Percentiles rank a stretch among this genome's conserved stretches.
Evolutionary conservation across 2,888 invertebrate species (phyloP).

Genomic region (Chromoteleia sp.): DNA sequence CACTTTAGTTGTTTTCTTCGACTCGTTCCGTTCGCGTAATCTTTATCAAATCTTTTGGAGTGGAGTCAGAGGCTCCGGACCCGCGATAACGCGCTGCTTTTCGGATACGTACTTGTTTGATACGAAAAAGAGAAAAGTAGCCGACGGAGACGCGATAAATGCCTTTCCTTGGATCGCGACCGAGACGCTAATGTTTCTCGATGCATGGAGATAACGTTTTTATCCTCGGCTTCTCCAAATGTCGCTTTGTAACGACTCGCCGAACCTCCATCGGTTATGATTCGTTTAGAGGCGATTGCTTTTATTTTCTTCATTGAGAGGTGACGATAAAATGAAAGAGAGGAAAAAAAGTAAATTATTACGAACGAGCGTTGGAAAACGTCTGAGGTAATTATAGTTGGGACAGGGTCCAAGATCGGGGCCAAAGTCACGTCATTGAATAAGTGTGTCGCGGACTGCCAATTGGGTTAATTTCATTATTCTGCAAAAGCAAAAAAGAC

Average conservation of each 20-base stretch:
- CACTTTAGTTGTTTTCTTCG: constrained; percentile 81
- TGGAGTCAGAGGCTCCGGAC: constrained; percentile 73
- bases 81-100: constrained; percentile 74
- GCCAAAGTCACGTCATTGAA: constrained; percentile 26
- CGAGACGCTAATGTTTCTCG: constrained; percentile 60
- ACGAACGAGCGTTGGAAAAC: constrained; percentile 13
- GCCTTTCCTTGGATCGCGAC: constrained; percentile 72
- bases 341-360: neutral
- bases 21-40: constrained; percentile 77
- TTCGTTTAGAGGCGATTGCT: neutral
- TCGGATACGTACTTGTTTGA: constrained; percentile 72
- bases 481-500: neutral
- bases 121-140: constrained; percentile 74
- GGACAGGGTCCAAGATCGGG: constrained; percentile 33
- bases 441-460: constrained; percentile 22
- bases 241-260: neutral
- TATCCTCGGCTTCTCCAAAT: constrained; percentile 1
- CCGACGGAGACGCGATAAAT: constrained; percentile 75
- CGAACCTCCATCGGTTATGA: neutral
- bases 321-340: too few species aligned
- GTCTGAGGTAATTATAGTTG: constrained; percentile 39
- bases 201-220: constrained; percentile 57
- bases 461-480: constrained; percentile 42
- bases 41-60: constrained; percentile 80
- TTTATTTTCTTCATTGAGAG: neutral